Conservation (phyloP, 2,888 invertebrate genomes). For the Campoplex nolae region DNA sequence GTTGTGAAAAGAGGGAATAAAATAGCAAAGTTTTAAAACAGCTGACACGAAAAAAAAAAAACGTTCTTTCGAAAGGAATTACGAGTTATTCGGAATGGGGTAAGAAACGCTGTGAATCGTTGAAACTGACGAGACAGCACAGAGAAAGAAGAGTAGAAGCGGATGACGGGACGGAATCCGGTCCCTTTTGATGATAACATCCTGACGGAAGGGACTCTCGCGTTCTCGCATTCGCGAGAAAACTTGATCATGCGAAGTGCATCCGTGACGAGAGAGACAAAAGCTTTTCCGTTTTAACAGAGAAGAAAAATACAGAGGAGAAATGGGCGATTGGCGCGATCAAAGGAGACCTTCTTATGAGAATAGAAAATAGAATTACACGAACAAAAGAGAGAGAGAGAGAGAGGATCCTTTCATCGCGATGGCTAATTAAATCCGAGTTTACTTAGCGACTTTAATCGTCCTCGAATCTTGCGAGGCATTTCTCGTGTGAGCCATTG, state of each 20-base stretch:
- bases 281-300: neutral
- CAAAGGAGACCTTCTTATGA: neutral
- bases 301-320: constrained; percentile 7
- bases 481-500: constrained; percentile 15
- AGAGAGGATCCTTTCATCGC: constrained; percentile 24
- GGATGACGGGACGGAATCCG: neutral
- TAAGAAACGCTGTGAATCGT: constrained; percentile 17
- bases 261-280: constrained; percentile 43
- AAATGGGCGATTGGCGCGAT: neutral
- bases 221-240: constrained; percentile 14
- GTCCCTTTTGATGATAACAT: constrained; percentile 36
- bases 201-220: neutral
- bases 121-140: constrained; percentile 50
- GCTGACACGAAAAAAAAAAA: neutral
- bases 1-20: neutral
- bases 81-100: constrained; percentile 10
- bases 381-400: neutral
- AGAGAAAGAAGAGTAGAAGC: neutral
- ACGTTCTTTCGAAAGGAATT: constrained; percentile 14
- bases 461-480: constrained; percentile 33
- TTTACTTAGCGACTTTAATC: constrained; percentile 58
- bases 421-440: constrained; percentile 63
- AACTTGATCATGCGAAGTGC: constrained; percentile 24
- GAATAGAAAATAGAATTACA: neutral
- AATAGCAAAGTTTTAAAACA: neutral